phyloP scores from a whole-genome alignment of 2,113 vertebrate genomes.

The Lepisosteus oculatus region DNA sequence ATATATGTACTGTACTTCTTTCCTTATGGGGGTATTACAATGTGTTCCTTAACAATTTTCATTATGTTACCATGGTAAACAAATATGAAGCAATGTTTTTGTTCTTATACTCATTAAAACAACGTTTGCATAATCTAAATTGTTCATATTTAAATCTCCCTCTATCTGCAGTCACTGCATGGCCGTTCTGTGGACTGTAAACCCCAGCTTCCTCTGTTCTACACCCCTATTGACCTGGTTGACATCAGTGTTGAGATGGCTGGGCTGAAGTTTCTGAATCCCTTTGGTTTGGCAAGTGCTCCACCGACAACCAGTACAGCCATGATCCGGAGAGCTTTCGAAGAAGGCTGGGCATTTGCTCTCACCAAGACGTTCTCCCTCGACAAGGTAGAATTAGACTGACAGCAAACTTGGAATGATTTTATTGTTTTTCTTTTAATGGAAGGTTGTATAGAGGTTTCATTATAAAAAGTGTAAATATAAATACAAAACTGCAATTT shows the following conservation, averaged over 20 bases:
- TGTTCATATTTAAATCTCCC: background rate
- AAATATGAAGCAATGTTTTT: too few relatives aligned
- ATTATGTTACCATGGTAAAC: too few relatives aligned
- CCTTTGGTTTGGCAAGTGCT: conserved; percentile 89
- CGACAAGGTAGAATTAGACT: conserved; percentile 71
- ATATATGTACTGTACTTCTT: too few relatives aligned
- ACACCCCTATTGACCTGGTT: conserved; percentile 79
- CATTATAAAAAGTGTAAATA: too few relatives aligned
- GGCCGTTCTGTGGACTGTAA: conserved; percentile 56
- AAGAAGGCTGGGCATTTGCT: conserved; percentile 88
- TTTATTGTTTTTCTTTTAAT: too few relatives aligned
- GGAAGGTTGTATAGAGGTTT: too few relatives aligned
- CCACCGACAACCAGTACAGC: conserved; percentile 82
- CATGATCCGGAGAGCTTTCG: conserved; percentile 90
- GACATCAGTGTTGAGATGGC: conserved; percentile 84
- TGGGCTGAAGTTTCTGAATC: conserved; percentile 83
- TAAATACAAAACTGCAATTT: too few relatives aligned
- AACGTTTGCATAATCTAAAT: too few relatives aligned
- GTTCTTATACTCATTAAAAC: too few relatives aligned
- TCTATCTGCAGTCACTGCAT: conserved; percentile 62
- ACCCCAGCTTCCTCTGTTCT: conserved; percentile 80
- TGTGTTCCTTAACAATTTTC: too few relatives aligned
- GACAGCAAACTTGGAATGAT: too few relatives aligned
- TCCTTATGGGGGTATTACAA: too few relatives aligned
- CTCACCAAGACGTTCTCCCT: conserved; percentile 90